A percentile compares a stretch with the other conserved stretches of the same genome.
Evolutionary conservation across 2,888 invertebrate species (phyloP).

Genomic region (Lochmaea crataegi): DNA sequence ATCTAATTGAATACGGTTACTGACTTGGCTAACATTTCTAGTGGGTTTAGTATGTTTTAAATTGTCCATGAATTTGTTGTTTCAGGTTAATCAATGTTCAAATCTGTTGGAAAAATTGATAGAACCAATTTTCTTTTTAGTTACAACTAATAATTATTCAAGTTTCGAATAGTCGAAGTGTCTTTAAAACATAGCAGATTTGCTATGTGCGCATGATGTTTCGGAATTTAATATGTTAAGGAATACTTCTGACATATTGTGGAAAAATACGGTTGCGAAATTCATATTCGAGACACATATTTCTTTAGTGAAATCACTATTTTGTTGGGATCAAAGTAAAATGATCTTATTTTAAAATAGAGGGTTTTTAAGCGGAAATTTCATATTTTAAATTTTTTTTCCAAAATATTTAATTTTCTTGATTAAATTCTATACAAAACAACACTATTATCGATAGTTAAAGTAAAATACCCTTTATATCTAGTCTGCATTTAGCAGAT

Average conservation of each 20-base stretch:
- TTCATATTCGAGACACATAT: background rate
- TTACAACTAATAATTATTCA: constrained; percentile 15
- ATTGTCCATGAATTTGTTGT: background rate
- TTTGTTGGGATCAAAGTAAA: background rate
- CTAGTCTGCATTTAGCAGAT: background rate
- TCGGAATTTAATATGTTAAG: background rate
- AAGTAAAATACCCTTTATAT: no score
- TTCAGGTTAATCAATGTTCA: constrained; percentile 6
- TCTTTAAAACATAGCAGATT: no score
- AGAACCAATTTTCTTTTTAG: background rate
- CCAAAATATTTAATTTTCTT: no score
- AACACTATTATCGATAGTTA: no score
- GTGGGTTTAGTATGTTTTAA: background rate
- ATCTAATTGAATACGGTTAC: no score
- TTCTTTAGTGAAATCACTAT: background rate
- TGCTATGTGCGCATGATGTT: background rate
- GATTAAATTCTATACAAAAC: no score
- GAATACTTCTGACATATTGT: background rate
- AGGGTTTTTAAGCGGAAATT: no score
- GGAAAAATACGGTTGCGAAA: background rate
- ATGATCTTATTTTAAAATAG: background rate
- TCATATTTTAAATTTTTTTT: no score
- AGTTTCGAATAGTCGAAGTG: no score
- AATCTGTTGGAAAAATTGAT: constrained; percentile 22
- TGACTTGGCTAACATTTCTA: background rate